Base-by-base conservation (phyloP, 2,888 invertebrate genomes). In the Synergus umbraculus region DNA sequence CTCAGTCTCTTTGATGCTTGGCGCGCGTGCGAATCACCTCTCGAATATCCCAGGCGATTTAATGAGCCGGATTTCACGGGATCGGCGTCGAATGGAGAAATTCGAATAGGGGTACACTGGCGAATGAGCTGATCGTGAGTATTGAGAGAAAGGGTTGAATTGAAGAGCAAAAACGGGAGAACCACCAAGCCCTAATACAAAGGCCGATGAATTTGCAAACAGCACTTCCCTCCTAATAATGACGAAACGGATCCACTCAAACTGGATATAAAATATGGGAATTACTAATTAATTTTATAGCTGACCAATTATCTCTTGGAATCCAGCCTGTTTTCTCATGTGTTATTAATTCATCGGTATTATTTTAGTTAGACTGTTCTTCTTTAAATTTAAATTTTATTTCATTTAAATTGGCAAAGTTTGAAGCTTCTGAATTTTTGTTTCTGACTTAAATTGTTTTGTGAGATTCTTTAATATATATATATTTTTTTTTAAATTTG, bases 31-130 rank as follows among this genome's bases (percentile, higher is more conserved):
- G 15, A 76, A 66, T 58, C 64, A 46, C 63, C 79, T 76, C 76
- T 49, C 78, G 46, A 69, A 80, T 81, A 83, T 81, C 77, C 81
- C 81, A 67, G 80, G 82, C 79, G 85, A 86, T 84, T 86, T 86
- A 87, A 87, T 85, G 87, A 88, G 86, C 82, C 86, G 84, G 88
- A 87, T 87, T 87, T 88, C 80, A 87, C 85, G 80, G 86, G 85
- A 85, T 86, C 83, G 83, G 77, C 77, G 63, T 64, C 76, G 85
- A 85, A 84, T 85, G 77, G 82, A 67, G 64, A 83, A 81, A 80
- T 77, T 82, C 79, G 76, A 83, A 84, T 78, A 83, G 82, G 82
- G 76, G 81, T 78, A 82, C 82, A 76, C 81, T 66, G 79, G 78
- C 78, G 79, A 78, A 79, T 81, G 81, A 81, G 79, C 80, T 79